Conservation (phyloP, 92 coral and sea anemone species). For the Isaurus tuberculatus region DNA sequence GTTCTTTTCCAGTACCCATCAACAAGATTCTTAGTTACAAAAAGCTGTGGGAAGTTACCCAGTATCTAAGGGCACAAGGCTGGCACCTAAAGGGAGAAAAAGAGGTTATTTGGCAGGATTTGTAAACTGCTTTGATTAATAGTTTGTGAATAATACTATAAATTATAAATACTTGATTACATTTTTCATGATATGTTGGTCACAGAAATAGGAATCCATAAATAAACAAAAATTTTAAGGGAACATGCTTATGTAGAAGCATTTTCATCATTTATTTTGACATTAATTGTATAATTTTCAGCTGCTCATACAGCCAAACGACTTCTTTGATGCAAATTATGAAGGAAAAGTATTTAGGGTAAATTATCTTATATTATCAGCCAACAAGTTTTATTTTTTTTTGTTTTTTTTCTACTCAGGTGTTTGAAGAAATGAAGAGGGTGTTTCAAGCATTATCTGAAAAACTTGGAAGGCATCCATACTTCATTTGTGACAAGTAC, state of each 20-base stretch:
- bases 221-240: too few relatives aligned
- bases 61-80: constrained; percentile 62
- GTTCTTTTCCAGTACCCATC: constrained; percentile 73
- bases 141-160: neutral
- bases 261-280: too few relatives aligned
- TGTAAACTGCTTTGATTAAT: neutral
- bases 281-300: too few relatives aligned
- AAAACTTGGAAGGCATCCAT: constrained; percentile 72
- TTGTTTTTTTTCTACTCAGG: constrained; percentile 60
- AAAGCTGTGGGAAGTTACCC: constrained; percentile 76
- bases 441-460: constrained; percentile 85
- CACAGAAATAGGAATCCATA: too few relatives aligned
- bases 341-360: too few relatives aligned
- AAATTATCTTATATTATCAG: too few relatives aligned
- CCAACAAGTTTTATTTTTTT: neutral
- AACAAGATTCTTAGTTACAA: constrained; percentile 76
- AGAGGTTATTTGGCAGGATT: constrained; percentile 64
- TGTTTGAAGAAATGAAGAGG: constrained; percentile 74
- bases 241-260: too few relatives aligned
- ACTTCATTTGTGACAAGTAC: constrained; percentile 79
- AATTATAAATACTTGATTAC: neutral
- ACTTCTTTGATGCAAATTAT: too few relatives aligned
- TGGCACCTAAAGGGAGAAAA: constrained; percentile 79
- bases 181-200: too few relatives aligned
- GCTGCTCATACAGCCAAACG: too few relatives aligned